A percentile compares a stretch with the other conserved stretches of the same genome.
Conservation (phyloP, 2,888 invertebrate genomes). For the Penaeus monodon region DNA sequence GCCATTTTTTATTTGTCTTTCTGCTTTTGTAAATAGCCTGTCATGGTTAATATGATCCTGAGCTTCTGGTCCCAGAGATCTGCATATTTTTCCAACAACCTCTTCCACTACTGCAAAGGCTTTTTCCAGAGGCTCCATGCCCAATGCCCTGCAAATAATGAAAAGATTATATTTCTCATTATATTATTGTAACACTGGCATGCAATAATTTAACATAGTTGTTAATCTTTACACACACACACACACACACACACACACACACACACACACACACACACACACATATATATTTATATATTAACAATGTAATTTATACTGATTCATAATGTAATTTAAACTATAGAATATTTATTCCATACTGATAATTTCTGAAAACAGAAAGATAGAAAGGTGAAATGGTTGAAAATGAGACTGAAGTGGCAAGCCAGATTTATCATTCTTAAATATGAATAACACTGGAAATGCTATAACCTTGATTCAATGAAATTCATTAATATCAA, state of each 20-base stretch:
- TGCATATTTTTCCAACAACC: slow-evolving; percentile 30
- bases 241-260: background rate
- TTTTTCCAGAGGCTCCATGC: slow-evolving; percentile 37
- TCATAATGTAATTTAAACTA: no score
- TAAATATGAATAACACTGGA: no score
- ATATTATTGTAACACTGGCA: slow-evolving; percentile 6
- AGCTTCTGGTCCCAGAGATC: slow-evolving; percentile 30
- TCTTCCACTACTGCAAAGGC: slow-evolving; percentile 30
- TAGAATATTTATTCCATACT: no score
- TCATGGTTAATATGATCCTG: slow-evolving; percentile 16
- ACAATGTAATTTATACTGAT: no score
- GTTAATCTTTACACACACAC: background rate
- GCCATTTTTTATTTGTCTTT: slow-evolving; percentile 26
- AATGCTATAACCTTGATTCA: no score
- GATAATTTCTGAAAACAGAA: no score
- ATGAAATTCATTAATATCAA: no score
- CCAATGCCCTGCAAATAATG: slow-evolving; percentile 15
- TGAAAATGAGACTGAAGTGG: no score
- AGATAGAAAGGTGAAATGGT: no score
- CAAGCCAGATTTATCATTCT: no score
- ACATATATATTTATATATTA: background rate
- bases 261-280: background rate
- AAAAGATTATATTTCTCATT: background rate
- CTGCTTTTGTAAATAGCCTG: slow-evolving; percentile 29
- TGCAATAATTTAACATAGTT: background rate